phyloP scores from a whole-genome alignment of 2,113 vertebrate genomes.

The Cynocephalus volans region DNA sequence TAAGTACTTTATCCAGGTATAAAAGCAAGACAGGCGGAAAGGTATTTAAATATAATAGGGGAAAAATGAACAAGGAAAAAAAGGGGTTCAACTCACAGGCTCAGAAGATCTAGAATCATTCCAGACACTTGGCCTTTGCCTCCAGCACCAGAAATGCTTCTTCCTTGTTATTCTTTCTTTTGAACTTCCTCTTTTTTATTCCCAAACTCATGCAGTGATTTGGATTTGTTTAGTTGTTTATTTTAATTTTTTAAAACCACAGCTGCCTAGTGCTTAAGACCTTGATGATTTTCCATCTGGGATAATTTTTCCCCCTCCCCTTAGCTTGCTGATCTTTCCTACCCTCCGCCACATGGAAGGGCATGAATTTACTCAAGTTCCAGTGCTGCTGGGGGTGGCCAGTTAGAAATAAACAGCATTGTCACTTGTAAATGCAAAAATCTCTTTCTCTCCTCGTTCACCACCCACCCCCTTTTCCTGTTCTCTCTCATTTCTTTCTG shows the following conservation, averaged over 20 bases:
- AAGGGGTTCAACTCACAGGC: not conserved
- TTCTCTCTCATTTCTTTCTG: not conserved
- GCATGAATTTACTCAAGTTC: not conserved
- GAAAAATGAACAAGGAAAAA: not conserved
- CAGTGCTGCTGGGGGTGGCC: fast-evolving
- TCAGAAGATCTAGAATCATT: not conserved
- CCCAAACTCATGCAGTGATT: not conserved
- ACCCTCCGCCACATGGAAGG: not conserved
- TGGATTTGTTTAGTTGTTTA: not conserved
- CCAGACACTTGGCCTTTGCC: not conserved
- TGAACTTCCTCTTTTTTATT: not conserved
- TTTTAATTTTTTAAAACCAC: not conserved
- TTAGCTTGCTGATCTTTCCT: not conserved
- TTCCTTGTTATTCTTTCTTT: not conserved
- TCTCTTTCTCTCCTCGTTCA: fast-evolving
- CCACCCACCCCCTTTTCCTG: not conserved
- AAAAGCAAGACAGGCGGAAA: not conserved
- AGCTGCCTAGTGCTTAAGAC: not conserved
- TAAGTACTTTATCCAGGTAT: not conserved
- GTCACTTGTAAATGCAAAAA: not conserved
- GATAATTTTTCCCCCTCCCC: not conserved
- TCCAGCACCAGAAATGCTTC: not conserved
- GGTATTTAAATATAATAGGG: not conserved
- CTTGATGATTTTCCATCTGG: not conserved
- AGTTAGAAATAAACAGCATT: not conserved